These are phyloP conservation scores for Mirounga angustirostris DNA, from an alignment of 2,113 vertebrate genomes.

Conservation along the genomic window DNA sequence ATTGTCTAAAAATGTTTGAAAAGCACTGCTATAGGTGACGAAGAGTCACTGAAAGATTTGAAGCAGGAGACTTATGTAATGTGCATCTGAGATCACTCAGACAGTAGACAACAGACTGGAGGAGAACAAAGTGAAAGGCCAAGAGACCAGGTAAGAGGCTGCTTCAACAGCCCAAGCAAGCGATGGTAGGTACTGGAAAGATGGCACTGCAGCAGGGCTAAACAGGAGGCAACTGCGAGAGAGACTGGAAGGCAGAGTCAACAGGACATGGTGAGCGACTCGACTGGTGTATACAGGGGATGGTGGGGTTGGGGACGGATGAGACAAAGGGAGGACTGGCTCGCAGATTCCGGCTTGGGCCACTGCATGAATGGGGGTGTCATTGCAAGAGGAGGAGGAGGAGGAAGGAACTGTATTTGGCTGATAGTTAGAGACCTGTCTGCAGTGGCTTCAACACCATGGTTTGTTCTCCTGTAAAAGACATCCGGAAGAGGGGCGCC, in stretches of 20 bases:
- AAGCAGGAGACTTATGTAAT: not conserved
- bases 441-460: not conserved
- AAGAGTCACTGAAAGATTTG: not conserved
- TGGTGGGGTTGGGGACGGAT: not conserved
- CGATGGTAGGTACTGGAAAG: not conserved
- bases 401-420: not conserved
- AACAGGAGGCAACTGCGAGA: not conserved
- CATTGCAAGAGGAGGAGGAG: not conserved
- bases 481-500: not conserved
- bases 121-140: not conserved
- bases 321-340: not conserved
- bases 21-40: not conserved
- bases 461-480: not conserved
- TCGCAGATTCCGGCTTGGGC: not conserved
- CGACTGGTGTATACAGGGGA: not conserved
- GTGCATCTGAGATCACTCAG: not conserved
- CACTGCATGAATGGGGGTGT: not conserved
- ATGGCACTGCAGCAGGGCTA: not conserved
- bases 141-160: not conserved
- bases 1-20: slow-evolving; percentile 3
- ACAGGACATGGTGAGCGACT: not conserved
- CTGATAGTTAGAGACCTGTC: not conserved
- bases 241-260: not conserved
- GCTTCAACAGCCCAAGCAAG: not conserved
- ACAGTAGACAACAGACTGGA: not conserved